A percentile compares a stretch with the other conserved stretches of the same genome.
Conservation (phyloP, 1,140 invertebrate species). For the Helicoverpa armigera region DNA sequence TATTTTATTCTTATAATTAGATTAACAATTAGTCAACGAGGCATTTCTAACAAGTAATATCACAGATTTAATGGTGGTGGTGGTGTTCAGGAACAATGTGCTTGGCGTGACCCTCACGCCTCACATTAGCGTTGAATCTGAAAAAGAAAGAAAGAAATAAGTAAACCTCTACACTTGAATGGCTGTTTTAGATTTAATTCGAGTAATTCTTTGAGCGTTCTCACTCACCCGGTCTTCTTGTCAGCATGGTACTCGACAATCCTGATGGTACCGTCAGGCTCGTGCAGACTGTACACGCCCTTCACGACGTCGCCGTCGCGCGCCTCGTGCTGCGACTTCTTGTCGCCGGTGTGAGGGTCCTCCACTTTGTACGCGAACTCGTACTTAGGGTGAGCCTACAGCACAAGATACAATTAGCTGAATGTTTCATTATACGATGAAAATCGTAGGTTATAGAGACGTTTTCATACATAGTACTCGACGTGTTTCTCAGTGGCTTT, state of each 20-base stretch:
- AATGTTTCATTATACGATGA: neutral
- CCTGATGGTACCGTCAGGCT: slow-evolving; percentile 76
- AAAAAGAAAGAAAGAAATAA: slow-evolving; percentile 40
- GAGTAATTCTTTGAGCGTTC: neutral
- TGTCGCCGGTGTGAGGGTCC: too few species aligned
- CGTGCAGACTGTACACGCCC: slow-evolving; percentile 80
- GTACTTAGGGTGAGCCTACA: slow-evolving; percentile 69
- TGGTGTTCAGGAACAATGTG: slow-evolving; percentile 62
- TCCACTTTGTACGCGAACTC: too few species aligned
- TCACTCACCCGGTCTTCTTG: slow-evolving; percentile 73
- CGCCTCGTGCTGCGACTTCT: slow-evolving; percentile 59
- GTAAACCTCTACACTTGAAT: neutral
- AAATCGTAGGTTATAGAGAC: neutral
- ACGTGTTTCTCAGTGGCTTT: slow-evolving; percentile 49
- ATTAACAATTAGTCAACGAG: slow-evolving; percentile 2
- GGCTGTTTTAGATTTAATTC: too few species aligned
- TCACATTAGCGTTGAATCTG: slow-evolving; percentile 68
- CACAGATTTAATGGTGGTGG: slow-evolving; percentile 48
- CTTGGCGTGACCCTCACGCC: slow-evolving; percentile 59
- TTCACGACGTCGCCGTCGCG: slow-evolving; percentile 76
- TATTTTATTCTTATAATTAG: neutral
- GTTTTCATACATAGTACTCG: slow-evolving; percentile 33
- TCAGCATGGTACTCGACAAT: slow-evolving; percentile 74
- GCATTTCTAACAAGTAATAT: neutral
- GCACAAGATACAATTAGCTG: neutral